Conservation (phyloP, 30 jellyfish, hydroid and myxozoan genomes). For the Mastigias papua region DNA sequence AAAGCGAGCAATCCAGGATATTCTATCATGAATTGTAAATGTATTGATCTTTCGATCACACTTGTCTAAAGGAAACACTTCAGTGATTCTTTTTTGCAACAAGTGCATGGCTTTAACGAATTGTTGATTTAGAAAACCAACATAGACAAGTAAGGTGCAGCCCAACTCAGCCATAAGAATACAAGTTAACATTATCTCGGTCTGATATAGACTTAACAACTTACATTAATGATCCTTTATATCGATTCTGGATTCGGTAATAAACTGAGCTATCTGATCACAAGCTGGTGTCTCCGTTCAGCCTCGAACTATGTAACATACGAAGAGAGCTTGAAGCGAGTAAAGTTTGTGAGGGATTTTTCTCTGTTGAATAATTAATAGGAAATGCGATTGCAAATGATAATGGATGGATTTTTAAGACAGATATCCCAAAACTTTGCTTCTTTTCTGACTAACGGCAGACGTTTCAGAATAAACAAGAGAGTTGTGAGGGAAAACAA, state of each 20-base stretch:
- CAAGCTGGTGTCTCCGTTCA: not conserved
- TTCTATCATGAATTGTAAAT: not conserved
- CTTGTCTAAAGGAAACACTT: no score
- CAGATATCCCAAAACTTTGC: conserved; percentile 18
- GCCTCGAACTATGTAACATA: not conserved
- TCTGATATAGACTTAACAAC: not conserved
- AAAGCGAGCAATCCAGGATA: not conserved
- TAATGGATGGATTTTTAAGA: not conserved
- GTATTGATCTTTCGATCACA: no score
- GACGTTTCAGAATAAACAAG: not conserved
- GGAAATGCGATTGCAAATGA: conserved; percentile 21
- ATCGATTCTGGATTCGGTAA: not conserved
- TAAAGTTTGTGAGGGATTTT: not conserved
- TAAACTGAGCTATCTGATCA: not conserved
- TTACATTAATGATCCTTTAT: not conserved
- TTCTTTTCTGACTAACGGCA: not conserved
- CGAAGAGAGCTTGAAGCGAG: not conserved
- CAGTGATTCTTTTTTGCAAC: no score
- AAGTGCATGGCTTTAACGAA: no score
- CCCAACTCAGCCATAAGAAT: not conserved
- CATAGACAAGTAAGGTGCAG: not conserved
- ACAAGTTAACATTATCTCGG: not conserved
- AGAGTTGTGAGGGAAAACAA: not conserved
- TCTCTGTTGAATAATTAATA: conserved; percentile 23
- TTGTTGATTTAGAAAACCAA: no score